Percentiles rank a stretch among this genome's conserved stretches.
phyloP scores from a whole-genome alignment of 2,888 invertebrate genomes.

The Nephrotoma flavescens region DNA sequence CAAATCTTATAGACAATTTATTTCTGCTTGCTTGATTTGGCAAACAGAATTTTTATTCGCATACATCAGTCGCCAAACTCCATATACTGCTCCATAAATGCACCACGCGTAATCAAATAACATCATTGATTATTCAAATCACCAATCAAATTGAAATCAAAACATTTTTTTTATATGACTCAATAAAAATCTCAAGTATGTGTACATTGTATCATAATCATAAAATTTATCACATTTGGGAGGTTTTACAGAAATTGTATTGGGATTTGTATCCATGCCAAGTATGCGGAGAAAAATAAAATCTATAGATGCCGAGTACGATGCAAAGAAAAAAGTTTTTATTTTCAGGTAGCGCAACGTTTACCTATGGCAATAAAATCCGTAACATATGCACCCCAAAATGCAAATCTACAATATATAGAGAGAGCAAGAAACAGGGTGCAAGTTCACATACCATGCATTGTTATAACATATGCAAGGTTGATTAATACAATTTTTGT shows the following conservation, averaged over 20 bases:
- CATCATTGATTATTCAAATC: neutral
- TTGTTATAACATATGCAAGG: too few relatives aligned
- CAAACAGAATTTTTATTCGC: neutral
- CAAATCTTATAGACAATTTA: neutral
- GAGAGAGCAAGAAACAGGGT: too few relatives aligned
- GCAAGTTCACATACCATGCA: too few relatives aligned
- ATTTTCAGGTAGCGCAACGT: neutral
- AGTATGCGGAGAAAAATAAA: neutral
- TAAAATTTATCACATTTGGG: neutral
- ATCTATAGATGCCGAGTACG: neutral
- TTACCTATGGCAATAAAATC: neutral
- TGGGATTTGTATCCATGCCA: neutral
- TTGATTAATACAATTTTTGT: too few relatives aligned
- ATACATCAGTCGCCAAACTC: neutral
- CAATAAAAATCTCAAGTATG: neutral
- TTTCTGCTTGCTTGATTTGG: too few relatives aligned
- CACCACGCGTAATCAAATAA: neutral
- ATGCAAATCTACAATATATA: too few relatives aligned
- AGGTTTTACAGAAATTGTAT: neutral
- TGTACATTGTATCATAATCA: neutral
- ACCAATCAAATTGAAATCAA: neutral
- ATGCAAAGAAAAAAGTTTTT: neutral
- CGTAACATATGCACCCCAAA: neutral
- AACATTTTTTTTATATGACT: neutral
- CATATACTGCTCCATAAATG: too few relatives aligned